Percentiles rank a stretch among this genome's conserved stretches.
Conservation (phyloP, 2,888 invertebrate genomes). For the Philhelius pedissequus region DNA sequence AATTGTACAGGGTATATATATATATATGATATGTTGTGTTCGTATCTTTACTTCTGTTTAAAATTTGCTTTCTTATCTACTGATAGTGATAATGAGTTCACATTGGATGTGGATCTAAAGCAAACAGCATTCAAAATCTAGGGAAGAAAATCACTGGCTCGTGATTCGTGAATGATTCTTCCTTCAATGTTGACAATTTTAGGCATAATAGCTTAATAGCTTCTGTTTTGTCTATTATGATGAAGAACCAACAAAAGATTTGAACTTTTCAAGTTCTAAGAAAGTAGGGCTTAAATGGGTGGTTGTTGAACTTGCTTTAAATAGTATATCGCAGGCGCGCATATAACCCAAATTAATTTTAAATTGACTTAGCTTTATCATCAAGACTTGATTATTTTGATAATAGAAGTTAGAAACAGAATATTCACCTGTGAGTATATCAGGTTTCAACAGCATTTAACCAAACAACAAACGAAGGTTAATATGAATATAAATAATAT, state of each 20-base stretch:
- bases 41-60: neutral
- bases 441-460: conserved; percentile 26
- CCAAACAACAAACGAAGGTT: conserved; percentile 15
- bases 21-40: neutral
- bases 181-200: neutral
- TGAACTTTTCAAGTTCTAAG: neutral
- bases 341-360: neutral
- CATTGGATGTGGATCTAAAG: too few species aligned
- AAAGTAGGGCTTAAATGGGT: conserved; percentile 15
- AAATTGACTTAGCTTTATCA: too few species aligned
- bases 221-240: neutral
- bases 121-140: neutral
- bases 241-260: neutral
- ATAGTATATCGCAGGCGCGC: neutral
- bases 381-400: neutral
- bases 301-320: neutral
- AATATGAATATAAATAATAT: neutral
- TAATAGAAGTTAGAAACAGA: conserved; percentile 6
- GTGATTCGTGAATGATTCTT: neutral
- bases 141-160: neutral
- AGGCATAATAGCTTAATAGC: too few species aligned
- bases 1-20: neutral
- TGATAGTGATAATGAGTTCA: neutral
- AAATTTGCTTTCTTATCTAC: conserved; percentile 1
- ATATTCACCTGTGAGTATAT: conserved; percentile 8